Evolutionary conservation across 2,113 vertebrate species (phyloP), one percentile per base, ranked within the genome.

Genomic region (Aegotheles bennettii): DNA sequence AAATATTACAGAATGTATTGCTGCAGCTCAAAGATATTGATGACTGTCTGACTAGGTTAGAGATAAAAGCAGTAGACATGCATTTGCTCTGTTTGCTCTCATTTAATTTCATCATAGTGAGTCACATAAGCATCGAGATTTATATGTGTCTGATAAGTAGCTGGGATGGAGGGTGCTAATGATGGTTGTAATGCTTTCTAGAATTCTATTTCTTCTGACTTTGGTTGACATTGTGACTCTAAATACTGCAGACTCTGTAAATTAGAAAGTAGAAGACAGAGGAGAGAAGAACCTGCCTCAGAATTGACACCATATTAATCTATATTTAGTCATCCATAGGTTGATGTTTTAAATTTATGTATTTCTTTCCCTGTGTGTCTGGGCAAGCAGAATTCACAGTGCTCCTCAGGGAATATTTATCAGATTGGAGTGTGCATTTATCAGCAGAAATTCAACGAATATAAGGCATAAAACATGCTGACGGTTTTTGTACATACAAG

Each of bases 71-170:
- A 85, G 85, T 76, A 92, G 89, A 94, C 80, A 69, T 90, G 71
- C 76, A 91, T 96, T 97, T 94, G 60, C 63, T 95, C 84, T 93
- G 74, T 92, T 95, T 94, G 67, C 57, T 94, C 85, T 78, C 88
- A 93, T 96, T 96, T 95, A 89, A 94, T 96, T 95, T 94, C 92
- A 96, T 89, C 94, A 91, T 69, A 80, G 89, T 95, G 94, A 96
- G 84, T 96, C 94, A 96, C 74, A 95, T 28, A 95, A 71, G 80
- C 94, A 89, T 96, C 89, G 93, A 91, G 94, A 96, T 96, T 95
- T 94, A 96, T 96, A 88, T 96, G 76, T 4, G 40, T 96, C 82
- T 97, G 95, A 94, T 96, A 95, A 96, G 86, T 77, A 93, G 76
- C 67, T 6, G 9, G 87, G 83, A 77, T 93, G 71, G 50, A 92